Evolutionary conservation across 2,113 vertebrate genomes (phyloP), one percentile per base, ranked within the genome.

Genomic region (Hippopotamus amphibius): DNA sequence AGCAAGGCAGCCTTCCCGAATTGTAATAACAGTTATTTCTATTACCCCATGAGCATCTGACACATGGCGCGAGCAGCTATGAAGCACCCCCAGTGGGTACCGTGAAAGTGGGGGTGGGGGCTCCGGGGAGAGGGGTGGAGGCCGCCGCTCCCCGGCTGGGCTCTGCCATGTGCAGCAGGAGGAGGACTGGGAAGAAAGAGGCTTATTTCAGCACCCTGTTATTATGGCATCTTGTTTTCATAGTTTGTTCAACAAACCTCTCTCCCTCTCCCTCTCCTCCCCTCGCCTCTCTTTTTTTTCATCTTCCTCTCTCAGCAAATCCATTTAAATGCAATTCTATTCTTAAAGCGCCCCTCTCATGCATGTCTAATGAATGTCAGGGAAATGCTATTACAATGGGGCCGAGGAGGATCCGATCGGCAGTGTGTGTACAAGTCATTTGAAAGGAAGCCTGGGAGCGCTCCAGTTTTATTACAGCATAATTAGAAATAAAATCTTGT

Each of bases 401-500:
- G 98, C 98, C 95, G 91, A 97, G 98, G 13, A 96, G 98, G 98
- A 99, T 98, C 98, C 98, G 98, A 98, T 98, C 97, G 65, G 81
- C 98, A 77, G 97, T 97, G 98, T 98, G 98, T 94, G 98, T 98
- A 98, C 98, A 98, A 99, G 99, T 98, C 98, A 99, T 99, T 99
- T 98, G 98, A 98, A 98, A 98, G 98, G 98, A 98, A 98, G 98
- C 98, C 99, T 98, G 99, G 98, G 98, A 99, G 98, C 81, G 98
- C 97, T 98, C 98, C 97, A 97, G 98, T 98, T 98, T 99, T 98
- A 99, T 99, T 99, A 98, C 98, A 96, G 98, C 96, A 97, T 99
- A 98, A 99, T 99, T 99, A 99, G 99, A 98, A 99, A 98, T 98
- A 98, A 98, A 99, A 98, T 98, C 99, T 98, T 98, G 98, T 99